These are phyloP conservation scores for Chloropsis cyanopogon DNA, from an alignment of 2,113 vertebrate species.

Conservation along the genomic window DNA sequence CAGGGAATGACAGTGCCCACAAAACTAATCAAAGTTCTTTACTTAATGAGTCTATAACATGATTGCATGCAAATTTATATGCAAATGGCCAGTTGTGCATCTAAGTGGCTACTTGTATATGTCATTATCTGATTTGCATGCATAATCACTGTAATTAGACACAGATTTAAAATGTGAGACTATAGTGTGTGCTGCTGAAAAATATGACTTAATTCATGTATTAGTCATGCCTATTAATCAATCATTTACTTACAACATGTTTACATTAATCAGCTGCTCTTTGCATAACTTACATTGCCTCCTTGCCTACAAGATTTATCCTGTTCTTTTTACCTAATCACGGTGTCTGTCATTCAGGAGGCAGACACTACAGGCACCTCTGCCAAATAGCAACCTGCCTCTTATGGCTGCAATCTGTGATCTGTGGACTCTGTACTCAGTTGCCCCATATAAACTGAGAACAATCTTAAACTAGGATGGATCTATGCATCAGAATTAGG, in stretches of 20 bases:
- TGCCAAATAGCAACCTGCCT: background rate
- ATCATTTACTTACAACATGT: constrained; percentile 22
- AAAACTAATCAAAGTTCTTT: background rate
- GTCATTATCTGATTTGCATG: constrained; percentile 32
- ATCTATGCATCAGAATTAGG: background rate
- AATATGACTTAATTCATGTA: background rate
- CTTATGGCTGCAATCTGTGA: background rate
- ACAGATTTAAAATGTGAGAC: background rate
- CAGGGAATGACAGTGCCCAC: background rate
- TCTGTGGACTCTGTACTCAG: background rate
- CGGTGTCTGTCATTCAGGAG: background rate
- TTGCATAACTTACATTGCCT: background rate
- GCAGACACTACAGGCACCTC: background rate
- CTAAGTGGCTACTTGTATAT: constrained; percentile 8
- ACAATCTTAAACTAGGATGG: background rate
- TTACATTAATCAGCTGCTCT: constrained; percentile 27
- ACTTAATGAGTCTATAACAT: background rate
- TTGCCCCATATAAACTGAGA: background rate
- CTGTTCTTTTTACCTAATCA: background rate
- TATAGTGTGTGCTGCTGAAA: background rate
- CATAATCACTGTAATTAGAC: constrained; percentile 24
- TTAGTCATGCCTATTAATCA: constrained; percentile 36
- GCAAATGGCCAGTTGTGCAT: constrained; percentile 26
- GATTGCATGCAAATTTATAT: constrained; percentile 23
- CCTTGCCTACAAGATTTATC: background rate